Evolutionary conservation across 2,797 vertebrate genomes (phyloP), one percentile per base, ranked within the genome.

Genomic region (Aphelocoma californica): DNA sequence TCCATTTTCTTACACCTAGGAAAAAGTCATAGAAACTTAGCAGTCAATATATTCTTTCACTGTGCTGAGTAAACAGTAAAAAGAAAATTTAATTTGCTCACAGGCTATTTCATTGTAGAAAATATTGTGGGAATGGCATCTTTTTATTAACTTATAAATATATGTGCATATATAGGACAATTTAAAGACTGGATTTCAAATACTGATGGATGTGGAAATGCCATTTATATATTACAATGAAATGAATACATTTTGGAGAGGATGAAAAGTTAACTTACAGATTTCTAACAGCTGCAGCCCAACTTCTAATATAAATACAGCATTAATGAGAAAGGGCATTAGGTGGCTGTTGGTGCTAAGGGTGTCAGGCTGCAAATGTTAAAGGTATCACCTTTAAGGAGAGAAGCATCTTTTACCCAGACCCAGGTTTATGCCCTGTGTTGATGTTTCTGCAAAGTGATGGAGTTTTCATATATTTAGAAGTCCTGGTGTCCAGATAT

Each of bases 41-140:
- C 42, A 95, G 93, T 91, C 90, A 92, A 96, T 95, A 93, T 85
- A 78, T 96, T 95, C 82, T 86, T 93, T 85, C 93, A 80, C 57
- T 85, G 67, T 94, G 96, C 96, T 97, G 94, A 96, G 83, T 95
- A 95, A 97, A 97, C 95, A 95, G 66, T 86, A 96, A 97, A 93
- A 96, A 65, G 71, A 95, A 95, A 96, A 90, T 90, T 71, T 58
- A 96, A 95, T 95, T 90, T 96, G 81, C 91, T 95, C 91, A 71
- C 64, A 90, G 90, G 86, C 67, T 90, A 92, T 96, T 96, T 82
- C 91, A 90, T 50, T 93, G 81, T 48, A 84, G 78, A 90, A 93
- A 92, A 94, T 92, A 86, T 7, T 34, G 72, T 77, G 50, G 71
- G 65, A 93, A 88, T 70, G 77, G 67, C 77, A 71, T 88, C 50